A percentile compares a stretch with the other conserved stretches of the same genome.
phyloP scores from a whole-genome alignment of 2,113 vertebrate genomes.

The Probosciger aterrimus region DNA sequence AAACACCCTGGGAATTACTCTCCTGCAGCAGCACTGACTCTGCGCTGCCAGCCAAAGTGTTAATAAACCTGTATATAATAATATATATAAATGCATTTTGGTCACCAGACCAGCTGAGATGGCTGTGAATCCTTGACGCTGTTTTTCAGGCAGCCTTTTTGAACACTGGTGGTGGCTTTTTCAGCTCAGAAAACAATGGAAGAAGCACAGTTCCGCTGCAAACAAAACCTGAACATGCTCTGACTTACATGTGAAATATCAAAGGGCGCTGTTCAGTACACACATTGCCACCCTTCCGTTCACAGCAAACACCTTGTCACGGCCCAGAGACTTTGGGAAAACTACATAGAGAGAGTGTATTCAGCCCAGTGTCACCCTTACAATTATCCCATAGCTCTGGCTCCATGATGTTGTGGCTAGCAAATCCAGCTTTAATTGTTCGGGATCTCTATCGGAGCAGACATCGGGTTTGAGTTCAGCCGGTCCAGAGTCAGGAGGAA shows the following conservation, averaged over 20 bases:
- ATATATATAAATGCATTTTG: not conserved
- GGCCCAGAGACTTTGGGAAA: slow-evolving; percentile 48
- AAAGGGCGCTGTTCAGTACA: slow-evolving; percentile 36
- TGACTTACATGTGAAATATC: slow-evolving; percentile 42
- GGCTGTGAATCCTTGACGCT: not conserved
- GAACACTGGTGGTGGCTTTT: not conserved
- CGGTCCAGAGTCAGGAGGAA: slow-evolving; percentile 10
- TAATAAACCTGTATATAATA: not conserved
- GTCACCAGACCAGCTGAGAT: not conserved
- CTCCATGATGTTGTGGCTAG: slow-evolving; percentile 27
- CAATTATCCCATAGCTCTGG: not conserved
- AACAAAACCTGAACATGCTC: slow-evolving; percentile 27
- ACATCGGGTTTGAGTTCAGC: slow-evolving; percentile 22
- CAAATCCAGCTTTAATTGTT: slow-evolving; percentile 48
- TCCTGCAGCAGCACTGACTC: not conserved
- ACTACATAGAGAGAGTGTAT: not conserved
- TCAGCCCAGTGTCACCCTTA: not conserved
- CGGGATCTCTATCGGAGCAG: slow-evolving; percentile 2
- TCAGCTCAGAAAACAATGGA: slow-evolving; percentile 38
- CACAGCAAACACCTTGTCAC: slow-evolving; percentile 57
- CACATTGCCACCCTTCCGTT: slow-evolving; percentile 64
- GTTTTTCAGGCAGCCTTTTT: not conserved
- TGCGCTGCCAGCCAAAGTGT: not conserved
- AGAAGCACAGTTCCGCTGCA: slow-evolving; percentile 17
- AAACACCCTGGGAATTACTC: not conserved